Conservation (phyloP, 2,888 invertebrate genomes). For the Pemphredon lugubris region DNA sequence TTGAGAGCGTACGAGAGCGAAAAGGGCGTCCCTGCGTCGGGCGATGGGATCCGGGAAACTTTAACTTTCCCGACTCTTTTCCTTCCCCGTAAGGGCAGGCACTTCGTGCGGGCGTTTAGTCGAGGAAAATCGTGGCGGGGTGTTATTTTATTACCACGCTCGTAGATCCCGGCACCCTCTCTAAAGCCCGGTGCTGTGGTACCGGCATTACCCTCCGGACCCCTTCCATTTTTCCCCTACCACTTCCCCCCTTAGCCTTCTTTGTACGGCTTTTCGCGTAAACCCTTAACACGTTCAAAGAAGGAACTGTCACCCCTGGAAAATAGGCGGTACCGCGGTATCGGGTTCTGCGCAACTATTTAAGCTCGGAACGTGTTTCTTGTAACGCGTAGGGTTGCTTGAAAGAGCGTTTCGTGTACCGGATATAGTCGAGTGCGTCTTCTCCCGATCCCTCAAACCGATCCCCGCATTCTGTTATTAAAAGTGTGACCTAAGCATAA, state of each 20-base stretch:
- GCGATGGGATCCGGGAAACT: conserved; percentile 45
- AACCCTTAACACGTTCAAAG: conserved; percentile 32
- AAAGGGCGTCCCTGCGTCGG: conserved; percentile 26
- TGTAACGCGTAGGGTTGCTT: conserved; percentile 36
- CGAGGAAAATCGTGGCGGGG: conserved; percentile 47
- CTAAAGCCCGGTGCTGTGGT: conserved; percentile 59
- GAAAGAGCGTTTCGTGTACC: conserved; percentile 42
- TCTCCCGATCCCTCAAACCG: background rate
- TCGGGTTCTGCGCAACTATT: conserved; percentile 56
- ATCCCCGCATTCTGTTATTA: background rate
- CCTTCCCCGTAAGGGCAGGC: conserved; percentile 10
- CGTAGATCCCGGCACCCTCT: conserved; percentile 64
- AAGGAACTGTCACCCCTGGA: conserved; percentile 33
- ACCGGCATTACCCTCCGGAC: conserved; percentile 52
- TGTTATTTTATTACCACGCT: conserved; percentile 75
- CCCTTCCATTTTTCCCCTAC: conserved; percentile 29
- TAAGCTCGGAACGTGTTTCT: conserved; percentile 50
- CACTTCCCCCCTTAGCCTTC: conserved; percentile 12
- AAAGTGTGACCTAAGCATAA: background rate
- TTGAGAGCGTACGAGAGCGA: conserved; percentile 14
- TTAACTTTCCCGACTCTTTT: conserved; percentile 59
- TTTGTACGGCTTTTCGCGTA: conserved; percentile 26
- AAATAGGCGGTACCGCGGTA: conserved; percentile 39
- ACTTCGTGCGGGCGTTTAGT: conserved; percentile 48
- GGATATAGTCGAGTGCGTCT: background rate